phyloP scores from a whole-genome alignment of 2,888 invertebrate species.

The Eremobia ochroleuca region DNA sequence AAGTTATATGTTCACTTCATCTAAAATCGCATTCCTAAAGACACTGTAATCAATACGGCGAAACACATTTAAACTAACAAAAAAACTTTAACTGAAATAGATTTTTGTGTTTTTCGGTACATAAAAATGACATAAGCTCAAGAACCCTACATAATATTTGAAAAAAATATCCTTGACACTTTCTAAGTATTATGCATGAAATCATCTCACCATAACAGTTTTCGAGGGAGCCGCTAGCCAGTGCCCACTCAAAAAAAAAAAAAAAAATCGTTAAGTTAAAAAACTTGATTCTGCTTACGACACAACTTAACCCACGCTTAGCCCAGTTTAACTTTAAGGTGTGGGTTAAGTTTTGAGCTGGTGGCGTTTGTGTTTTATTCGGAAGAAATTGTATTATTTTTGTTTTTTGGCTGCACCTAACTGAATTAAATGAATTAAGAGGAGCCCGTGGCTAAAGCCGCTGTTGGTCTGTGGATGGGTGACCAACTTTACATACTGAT shows the following conservation, averaged over 20 bases:
- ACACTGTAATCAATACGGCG: neutral
- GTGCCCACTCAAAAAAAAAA: conserved; percentile 78
- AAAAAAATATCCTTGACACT: conserved; percentile 27
- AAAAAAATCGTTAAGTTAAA: conserved; percentile 77
- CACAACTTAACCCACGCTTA: conserved; percentile 82
- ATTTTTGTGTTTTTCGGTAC: too few relatives aligned
- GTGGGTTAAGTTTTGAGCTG: conserved; percentile 68
- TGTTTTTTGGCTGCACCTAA: neutral
- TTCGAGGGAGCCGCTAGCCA: conserved; percentile 68
- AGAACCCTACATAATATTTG: neutral
- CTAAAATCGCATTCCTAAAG: neutral
- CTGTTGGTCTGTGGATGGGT: too few relatives aligned
- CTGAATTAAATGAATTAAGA: too few relatives aligned
- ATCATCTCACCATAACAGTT: conserved; percentile 61
- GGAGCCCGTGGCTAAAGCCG: too few relatives aligned
- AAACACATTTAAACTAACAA: neutral
- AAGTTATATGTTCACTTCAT: neutral
- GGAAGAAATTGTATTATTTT: neutral
- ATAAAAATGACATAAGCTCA: neutral
- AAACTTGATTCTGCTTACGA: conserved; percentile 81
- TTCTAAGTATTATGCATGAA: conserved; percentile 66
- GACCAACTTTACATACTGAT: too few relatives aligned
- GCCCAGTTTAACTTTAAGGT: conserved; percentile 74
- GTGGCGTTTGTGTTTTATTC: conserved; percentile 24
- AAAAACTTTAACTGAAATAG: too few relatives aligned